Base-by-base conservation (phyloP, 2,888 invertebrate species). In the Drosophila recens region DNA sequence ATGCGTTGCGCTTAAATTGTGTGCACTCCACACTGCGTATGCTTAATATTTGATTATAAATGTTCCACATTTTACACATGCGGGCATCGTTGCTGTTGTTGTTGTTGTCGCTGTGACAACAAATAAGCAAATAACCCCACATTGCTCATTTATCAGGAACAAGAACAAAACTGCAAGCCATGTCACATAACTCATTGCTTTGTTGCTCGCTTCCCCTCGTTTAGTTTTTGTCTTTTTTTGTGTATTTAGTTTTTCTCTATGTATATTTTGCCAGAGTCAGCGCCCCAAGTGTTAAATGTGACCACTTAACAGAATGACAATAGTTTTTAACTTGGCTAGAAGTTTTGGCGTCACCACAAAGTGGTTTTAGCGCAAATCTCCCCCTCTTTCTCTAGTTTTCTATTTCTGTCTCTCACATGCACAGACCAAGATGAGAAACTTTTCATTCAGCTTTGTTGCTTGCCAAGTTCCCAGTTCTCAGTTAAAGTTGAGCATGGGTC, bases 241-340 rank as follows among this genome's bases (percentile, higher is more conserved):
- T 27, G 33, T 17, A 13, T 33, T 33, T 58, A 40, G 15, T 36
- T 34, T 46, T 45, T 30, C 42, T 43, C 38, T 51, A 27, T 54
- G 34, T 56, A 49, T 66, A 51, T 48, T 40, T 57, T 64, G 6
- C 15, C 27, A 36, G 65, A 82, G 78, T 77, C 83, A 85, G 80
- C 74, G 72, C 75, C 75, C 77, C 82, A 89, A 82, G 87, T 87
- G 90, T 89, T 89, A 87, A 89, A 87, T 87, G 87, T 85, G 87
- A 88, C 86, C 87, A 87, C 89, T 87, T 87, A 87, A 87, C 90
- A 81, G 83, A 87, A 90, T 89, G 90, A 86, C 90, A 88, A 87
- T 87, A 87, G 89, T 90, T 89, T 88, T 86, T 86, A 88, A 87
- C 89, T 87, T 87, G 87, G 90, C 87, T 90, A 90, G 87, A 87